Base-by-base conservation (phyloP, 1,140 invertebrate genomes). In the Andricus grossulariae region DNA sequence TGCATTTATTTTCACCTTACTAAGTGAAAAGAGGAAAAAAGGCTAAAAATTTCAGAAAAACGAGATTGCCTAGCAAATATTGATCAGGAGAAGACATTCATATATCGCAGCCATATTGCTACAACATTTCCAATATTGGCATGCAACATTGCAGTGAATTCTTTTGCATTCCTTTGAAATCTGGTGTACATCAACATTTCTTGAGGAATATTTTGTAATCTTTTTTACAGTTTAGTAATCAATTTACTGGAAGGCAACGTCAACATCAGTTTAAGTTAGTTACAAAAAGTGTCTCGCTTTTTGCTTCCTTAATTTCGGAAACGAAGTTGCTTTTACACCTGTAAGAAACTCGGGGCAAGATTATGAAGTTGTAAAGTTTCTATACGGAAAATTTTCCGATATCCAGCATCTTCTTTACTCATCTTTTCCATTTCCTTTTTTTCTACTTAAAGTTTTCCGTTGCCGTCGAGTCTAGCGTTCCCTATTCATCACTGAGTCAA, bases 401-500 rank as follows among this genome's bases (percentile, higher is more conserved):
- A 39, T 66, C 60, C 21, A 13, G 25, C 21, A 25, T 25, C 8
- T 60, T 15, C 6, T 15, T 3, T 7, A 15, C 19, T 60, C 16
- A 6, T 21, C 12, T 32, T 15, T 15, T 15, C 12, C 15, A 16
- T 66, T 39, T 39, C n/a, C 16, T 66, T 66, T 66, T 66, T n/a
- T 16, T 18, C 0, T 39, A 45, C 39, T 45, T 45, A 11, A 39
- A 32, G 0, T 25, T 66, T 66, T 39, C 39, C 21, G 21, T 66
- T 66, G n/a, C 21, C 19, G 19, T 13, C 32, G 57, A 66, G 21
- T 66, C 25, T 21, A 66, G 57, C 25, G 21, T 66, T 66, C 2
- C 60, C 60, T 66, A 66, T 66, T 66, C n/a, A 66, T 66, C 60
- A 66, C 21, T 16, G 21, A 66, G 60, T 66, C 60, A 66, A 66